Percentiles rank a stretch among this genome's conserved stretches.
phyloP scores from a whole-genome alignment of 2,113 vertebrate species.

The Anoura caudifer region DNA sequence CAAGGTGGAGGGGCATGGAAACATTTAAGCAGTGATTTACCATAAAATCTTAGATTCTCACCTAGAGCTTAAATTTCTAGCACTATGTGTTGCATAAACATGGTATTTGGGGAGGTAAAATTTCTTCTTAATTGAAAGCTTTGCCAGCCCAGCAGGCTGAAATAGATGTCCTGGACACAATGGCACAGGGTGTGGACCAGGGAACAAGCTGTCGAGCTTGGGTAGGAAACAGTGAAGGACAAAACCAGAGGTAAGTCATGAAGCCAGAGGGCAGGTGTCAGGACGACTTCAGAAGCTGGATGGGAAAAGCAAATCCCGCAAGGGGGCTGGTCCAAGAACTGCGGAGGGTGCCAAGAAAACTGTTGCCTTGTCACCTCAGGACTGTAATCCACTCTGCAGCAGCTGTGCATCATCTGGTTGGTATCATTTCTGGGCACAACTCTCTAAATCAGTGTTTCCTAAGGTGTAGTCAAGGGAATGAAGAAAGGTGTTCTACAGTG shows the following conservation, averaged over 20 bases:
- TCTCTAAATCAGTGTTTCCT: neutral
- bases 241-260: neutral
- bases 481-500: neutral
- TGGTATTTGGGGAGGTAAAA: neutral
- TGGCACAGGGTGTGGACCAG: neutral
- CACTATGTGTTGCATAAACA: neutral
- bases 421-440: neutral
- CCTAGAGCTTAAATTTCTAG: neutral
- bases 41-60: neutral
- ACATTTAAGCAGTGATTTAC: neutral
- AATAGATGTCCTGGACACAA: neutral
- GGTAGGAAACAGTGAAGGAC: neutral
- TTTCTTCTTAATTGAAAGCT: neutral
- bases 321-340: neutral
- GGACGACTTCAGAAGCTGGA: neutral
- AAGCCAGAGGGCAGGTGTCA: neutral
- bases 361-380: neutral
- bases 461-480: neutral
- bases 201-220: neutral
- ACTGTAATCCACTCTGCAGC: neutral
- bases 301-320: neutral
- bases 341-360: neutral
- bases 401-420: neutral
- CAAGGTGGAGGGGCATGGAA: neutral
- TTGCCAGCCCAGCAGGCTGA: neutral